A percentile compares a stretch with the other conserved stretches of the same genome.
Conservation (phyloP, 2,888 invertebrate species). For the Phorcus lineatus region DNA sequence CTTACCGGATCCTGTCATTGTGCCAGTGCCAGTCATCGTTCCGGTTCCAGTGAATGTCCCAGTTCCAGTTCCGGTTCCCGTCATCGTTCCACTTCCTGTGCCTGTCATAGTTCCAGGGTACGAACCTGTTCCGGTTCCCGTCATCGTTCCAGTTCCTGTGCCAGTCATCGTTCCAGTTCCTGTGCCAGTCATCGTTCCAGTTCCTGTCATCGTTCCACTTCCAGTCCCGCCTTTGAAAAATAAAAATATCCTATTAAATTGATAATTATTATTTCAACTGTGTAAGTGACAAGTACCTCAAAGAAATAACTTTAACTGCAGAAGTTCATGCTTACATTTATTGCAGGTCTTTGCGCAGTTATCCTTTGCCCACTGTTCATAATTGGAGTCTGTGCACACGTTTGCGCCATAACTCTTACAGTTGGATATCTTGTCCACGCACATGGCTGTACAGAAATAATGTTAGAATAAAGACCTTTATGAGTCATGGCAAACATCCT, state of each 20-base stretch:
- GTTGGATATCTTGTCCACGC: constrained; percentile 46
- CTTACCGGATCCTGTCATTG: neutral
- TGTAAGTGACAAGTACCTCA: neutral
- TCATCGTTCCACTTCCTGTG: constrained; percentile 3
- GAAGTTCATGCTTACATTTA: constrained; percentile 35
- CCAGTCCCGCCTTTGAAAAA: neutral
- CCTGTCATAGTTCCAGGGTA: neutral
- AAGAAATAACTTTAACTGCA: constrained; percentile 39
- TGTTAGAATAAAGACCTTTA: too few species aligned
- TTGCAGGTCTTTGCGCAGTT: constrained; percentile 57
- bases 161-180: neutral
- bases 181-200: neutral
- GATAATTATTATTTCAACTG: too few species aligned
- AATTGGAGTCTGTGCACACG: constrained; percentile 46
- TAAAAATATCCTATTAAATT: too few species aligned
- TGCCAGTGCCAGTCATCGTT: constrained; percentile 21
- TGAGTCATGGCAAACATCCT: too few species aligned
- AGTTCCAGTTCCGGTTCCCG: constrained; percentile 24
- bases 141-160: constrained; percentile 3
- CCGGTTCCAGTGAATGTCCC: constrained; percentile 13
- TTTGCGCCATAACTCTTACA: constrained; percentile 45
- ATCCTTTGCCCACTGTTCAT: constrained; percentile 50
- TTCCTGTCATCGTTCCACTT: constrained; percentile 19
- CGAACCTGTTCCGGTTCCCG: neutral
- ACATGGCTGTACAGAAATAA: constrained; percentile 14